phyloP scores from a whole-genome alignment of 2,797 vertebrate genomes.

The Sebastes hopkinsi region DNA sequence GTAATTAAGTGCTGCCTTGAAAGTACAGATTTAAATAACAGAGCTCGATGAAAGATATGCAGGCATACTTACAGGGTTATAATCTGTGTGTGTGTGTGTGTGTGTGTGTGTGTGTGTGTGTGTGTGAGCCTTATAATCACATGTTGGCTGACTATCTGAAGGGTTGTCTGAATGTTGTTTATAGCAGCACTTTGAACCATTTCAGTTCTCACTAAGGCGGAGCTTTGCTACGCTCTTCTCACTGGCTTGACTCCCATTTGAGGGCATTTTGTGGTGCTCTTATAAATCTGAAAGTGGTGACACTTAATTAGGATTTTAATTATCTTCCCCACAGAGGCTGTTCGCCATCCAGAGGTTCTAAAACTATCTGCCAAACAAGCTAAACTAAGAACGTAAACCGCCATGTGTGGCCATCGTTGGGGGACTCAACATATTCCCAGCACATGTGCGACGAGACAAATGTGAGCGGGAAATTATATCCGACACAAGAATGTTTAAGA shows the following conservation, averaged over 20 bases:
- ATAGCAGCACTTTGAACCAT: conserved; percentile 55
- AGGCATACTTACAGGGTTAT: conserved; percentile 49
- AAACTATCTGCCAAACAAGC: conserved; percentile 11
- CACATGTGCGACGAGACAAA: background rate
- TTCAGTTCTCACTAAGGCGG: conserved; percentile 7
- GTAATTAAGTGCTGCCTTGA: conserved; percentile 45
- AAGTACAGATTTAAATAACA: conserved; percentile 59
- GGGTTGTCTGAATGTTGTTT: conserved; percentile 51
- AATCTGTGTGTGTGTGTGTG: conserved; percentile 53
- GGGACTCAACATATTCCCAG: background rate
- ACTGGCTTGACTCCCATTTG: conserved; percentile 5
- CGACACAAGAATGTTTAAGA: background rate
- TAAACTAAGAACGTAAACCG: conserved; percentile 15
- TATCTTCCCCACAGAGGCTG: conserved; percentile 8
- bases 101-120: conserved; percentile 21
- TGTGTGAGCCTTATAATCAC: conserved; percentile 61
- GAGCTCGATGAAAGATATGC: conserved; percentile 35
- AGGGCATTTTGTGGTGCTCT: conserved; percentile 3
- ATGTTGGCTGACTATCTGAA: conserved; percentile 57
- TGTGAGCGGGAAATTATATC: background rate
- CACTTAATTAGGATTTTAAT: conserved; percentile 47
- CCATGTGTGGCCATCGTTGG: background rate
- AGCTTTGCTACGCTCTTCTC: conserved; percentile 3
- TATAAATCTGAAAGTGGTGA: conserved; percentile 30
- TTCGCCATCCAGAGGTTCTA: background rate